These are phyloP conservation scores for Diorhabda carinulata DNA, from an alignment of 1,140 invertebrate species.

Conservation along the genomic window DNA sequence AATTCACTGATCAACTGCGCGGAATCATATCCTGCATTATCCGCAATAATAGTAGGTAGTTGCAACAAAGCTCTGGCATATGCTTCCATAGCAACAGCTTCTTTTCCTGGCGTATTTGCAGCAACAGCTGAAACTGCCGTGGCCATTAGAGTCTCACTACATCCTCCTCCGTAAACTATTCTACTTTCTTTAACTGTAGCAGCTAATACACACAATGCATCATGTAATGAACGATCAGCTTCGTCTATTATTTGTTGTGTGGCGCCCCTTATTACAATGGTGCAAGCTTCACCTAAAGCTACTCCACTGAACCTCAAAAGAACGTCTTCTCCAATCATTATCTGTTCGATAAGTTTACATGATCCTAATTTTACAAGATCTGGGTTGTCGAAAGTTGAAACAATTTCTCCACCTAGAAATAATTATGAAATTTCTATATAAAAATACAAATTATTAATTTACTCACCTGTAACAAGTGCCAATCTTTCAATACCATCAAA, in stretches of 20 bases:
- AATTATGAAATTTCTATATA: background rate
- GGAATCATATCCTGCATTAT: slow-evolving; percentile 98
- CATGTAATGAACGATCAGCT: slow-evolving; percentile 95
- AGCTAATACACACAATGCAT: slow-evolving; percentile 95
- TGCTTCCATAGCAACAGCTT: slow-evolving; percentile 95
- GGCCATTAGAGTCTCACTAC: slow-evolving; percentile 96
- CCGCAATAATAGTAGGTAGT: slow-evolving; percentile 93
- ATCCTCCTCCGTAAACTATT: slow-evolving; percentile 87
- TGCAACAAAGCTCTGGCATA: slow-evolving; percentile 84
- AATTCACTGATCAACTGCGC: slow-evolving; percentile 89
- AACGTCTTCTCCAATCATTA: slow-evolving; percentile 98
- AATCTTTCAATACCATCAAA: slow-evolving; percentile 98
- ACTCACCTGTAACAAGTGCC: slow-evolving; percentile 86
- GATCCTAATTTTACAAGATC: slow-evolving; percentile 87
- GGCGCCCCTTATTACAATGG: slow-evolving; percentile 94
- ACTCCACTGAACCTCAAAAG: slow-evolving; percentile 95
- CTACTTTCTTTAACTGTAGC: slow-evolving; percentile 92
- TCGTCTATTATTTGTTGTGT: slow-evolving; percentile 99
- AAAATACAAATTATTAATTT: background rate
- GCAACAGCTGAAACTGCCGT: slow-evolving; percentile 82
- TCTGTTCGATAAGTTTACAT: slow-evolving; percentile 91
- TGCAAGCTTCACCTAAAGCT: slow-evolving; percentile 92
- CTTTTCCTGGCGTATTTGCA: slow-evolving; percentile 90
- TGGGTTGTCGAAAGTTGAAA: slow-evolving; percentile 96
- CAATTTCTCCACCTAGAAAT: slow-evolving; percentile 85